These are phyloP conservation scores for Halictus rubicundus DNA, from an alignment of 1,140 invertebrate genomes.

Conservation along the genomic window DNA sequence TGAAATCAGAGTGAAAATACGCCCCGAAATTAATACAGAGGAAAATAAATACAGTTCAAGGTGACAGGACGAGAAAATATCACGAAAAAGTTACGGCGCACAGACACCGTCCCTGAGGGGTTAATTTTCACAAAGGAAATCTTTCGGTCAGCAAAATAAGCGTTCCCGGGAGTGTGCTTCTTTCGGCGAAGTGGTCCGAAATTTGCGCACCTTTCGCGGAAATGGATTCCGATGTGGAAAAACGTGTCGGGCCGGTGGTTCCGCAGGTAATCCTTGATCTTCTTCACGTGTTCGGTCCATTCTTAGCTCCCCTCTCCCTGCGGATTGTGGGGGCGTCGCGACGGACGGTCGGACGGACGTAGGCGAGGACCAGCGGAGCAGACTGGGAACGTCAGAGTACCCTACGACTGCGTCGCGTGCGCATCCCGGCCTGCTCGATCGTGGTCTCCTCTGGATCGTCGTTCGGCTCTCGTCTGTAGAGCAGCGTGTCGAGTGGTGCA, in stretches of 20 bases:
- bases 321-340: conserved; percentile 42
- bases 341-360: conserved; percentile 40
- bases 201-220: background rate
- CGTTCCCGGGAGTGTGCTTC: no score
- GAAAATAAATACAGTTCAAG: no score
- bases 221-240: conserved; percentile 10
- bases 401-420: conserved; percentile 74
- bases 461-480: background rate
- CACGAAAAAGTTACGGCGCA: no score
- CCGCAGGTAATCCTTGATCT: conserved; percentile 12
- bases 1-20: no score
- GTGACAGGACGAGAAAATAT: no score
- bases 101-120: no score
- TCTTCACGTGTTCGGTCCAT: conserved; percentile 29
- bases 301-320: conserved; percentile 19
- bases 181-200: no score
- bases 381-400: conserved; percentile 67
- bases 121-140: no score
- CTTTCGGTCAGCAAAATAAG: no score
- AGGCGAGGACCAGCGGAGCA: conserved; percentile 58
- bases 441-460: conserved; percentile 15
- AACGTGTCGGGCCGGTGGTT: background rate
- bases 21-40: no score
- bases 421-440: conserved; percentile 52
- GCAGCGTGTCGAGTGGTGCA: background rate